Evolutionary conservation across 2,797 vertebrate species (phyloP).

Genomic region (Synaphobranchus kaupii): DNA sequence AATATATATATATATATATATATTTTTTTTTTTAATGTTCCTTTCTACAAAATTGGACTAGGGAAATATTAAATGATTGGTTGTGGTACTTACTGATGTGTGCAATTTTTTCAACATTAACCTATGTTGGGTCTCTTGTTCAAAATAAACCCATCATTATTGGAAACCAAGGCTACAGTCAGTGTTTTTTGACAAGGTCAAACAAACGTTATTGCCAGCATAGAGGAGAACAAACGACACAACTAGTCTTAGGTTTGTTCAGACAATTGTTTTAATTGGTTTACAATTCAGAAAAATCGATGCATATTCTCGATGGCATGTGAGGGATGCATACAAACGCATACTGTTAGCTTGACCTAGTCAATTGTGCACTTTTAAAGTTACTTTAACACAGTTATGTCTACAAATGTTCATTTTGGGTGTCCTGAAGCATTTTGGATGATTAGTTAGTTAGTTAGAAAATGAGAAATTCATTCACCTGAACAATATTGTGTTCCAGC

Average conservation of each 20-base stretch:
- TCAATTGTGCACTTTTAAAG: neutral
- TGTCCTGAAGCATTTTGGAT: neutral
- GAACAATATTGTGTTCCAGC: slow-evolving; percentile 57
- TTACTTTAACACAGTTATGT: neutral
- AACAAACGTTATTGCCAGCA: neutral
- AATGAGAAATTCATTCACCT: neutral
- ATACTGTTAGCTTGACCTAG: neutral
- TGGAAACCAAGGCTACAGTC: neutral
- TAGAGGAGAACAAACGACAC: neutral
- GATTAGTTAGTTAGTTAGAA: neutral
- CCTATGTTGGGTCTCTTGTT: no score
- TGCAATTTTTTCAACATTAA: neutral
- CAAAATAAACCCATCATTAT: neutral
- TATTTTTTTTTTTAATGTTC: neutral
- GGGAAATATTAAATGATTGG: neutral
- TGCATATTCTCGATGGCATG: no score
- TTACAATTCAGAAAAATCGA: no score
- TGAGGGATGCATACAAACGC: neutral
- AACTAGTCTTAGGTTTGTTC: neutral
- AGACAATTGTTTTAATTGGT: neutral
- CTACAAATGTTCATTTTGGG: neutral
- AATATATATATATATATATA: no score
- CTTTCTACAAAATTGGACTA: neutral
- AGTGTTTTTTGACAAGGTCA: neutral
- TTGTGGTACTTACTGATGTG: neutral